Base-by-base conservation (phyloP, 2,888 invertebrate species). In the Physocephala rufipes region DNA sequence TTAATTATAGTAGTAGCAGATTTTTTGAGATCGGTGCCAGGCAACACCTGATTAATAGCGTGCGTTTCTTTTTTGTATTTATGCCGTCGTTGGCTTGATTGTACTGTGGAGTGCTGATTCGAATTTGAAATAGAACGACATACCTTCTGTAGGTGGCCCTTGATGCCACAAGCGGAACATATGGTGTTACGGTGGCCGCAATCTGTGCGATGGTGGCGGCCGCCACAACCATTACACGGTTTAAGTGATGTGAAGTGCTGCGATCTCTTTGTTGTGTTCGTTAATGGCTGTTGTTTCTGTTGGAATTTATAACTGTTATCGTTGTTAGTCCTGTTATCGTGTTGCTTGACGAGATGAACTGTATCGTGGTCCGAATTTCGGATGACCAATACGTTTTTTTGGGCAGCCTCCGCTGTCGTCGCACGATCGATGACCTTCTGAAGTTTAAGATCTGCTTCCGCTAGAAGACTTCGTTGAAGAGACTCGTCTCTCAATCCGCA, bases 401-500 rank as follows among this genome's bases (percentile, higher is more conserved):
- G n/a, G n/a, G n/a, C 58, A 63, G 51, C 67, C n/a, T 69, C 71
- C 4, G 67, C 13, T 53, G 73, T 70, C 43, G 67, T 51, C 61
- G 73, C 71, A 62, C 69, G 21, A 69, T 67, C 1, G 30, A 21
- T 69, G 62, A 43, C 72, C 68, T n/a, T n/a, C n/a, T n/a, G n/a
- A n/a, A 74, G n/a, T 1, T 16, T 53, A 13, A 73, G 47, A 9
- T 71, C 69, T 24, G 12, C 47, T 61, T 73, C 74, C 0, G 73
- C 73, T 12, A 73, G 45, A 1, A 75, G 36, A 64, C 45, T 70
- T 64, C 62, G 71, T 43, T 74, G 75, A 16, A 74, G 49, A 0
- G 49, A 21, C 45, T 74, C 75, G 61, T 73, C 74, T 5, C 70
- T 67, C 36, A 77, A 28, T 1, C 75, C 75, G 30, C 75, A 76